Evolutionary conservation across 1,140 invertebrate species (phyloP), one percentile per base, ranked within the genome.

Genomic region (Lysiphlebus fabarum): DNA sequence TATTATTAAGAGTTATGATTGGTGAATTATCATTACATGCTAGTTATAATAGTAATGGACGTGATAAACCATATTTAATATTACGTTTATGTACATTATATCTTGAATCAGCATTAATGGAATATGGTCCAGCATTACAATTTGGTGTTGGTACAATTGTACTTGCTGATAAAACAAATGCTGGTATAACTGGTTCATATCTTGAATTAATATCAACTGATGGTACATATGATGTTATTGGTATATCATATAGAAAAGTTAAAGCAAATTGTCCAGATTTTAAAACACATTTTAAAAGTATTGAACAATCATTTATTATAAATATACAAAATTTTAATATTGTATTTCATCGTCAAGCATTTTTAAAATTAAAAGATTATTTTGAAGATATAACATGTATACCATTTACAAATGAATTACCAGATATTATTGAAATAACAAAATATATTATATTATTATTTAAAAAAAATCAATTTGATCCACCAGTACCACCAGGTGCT

Each of bases 191-290:
- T 45, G 90, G 90, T 71, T 88, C 91, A 70, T 91, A 91, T 69
- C 73, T 91, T 44, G 90, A 92, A 70, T 70, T 92, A 37, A 79
- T 92, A 45, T 86, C 86, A 50, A 85, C 87, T 10, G 81, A 81
- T 64, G 65, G 76, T 62, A 79, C 59, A 8, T 76, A 79, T 36
- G 87, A 92, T 70, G 79, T 92, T 53, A 80, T 90, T 26, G 86
- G 88, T 59, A 67, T 91, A 48, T 81, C 90, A 5, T 92, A 91
- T 69, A 83, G 90, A 72, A 91, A 90, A 81, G 89, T 91, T 0
- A 82, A 83, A 57, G 86, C 90, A 0, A 84, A 88, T 61, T 93
- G 91, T 74, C 90, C 90, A 4, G 91, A 93, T 72, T 93, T 93
- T 74, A 86, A 86, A 10, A 84, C 84, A 0, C 86, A 90, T 65